A percentile compares a stretch with the other conserved stretches of the same genome.
Conservation (phyloP, 2,113 vertebrate species). For the Chaetodon auriga region DNA sequence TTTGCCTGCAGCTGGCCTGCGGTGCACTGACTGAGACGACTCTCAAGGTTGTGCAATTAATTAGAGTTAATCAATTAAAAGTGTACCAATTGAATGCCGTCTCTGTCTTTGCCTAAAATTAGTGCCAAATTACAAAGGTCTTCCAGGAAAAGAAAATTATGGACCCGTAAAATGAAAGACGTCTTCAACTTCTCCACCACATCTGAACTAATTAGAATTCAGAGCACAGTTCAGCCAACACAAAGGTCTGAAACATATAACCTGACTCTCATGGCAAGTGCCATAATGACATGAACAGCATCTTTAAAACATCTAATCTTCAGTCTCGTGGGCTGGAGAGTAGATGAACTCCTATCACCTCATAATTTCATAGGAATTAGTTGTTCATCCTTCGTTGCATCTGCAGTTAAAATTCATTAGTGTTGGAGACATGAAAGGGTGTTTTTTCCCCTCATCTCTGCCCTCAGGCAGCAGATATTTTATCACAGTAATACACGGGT, state of each 20-base stretch:
- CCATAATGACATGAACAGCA: not conserved
- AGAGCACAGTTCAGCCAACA: not conserved
- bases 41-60: not conserved
- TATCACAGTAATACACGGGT: not conserved
- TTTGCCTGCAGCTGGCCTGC: not conserved
- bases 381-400: conserved; percentile 17
- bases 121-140: not conserved
- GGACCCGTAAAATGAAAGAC: not conserved
- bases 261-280: not conserved
- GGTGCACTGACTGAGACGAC: not conserved
- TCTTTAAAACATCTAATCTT: not conserved
- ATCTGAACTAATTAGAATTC: not conserved
- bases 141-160: not conserved
- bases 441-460: conserved; percentile 4
- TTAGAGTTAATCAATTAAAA: not conserved
- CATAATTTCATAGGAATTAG: conserved; percentile 44
- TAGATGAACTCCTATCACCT: conserved; percentile 15
- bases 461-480: not conserved
- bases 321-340: not conserved
- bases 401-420: conserved; percentile 47
- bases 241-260: not conserved
- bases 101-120: not conserved
- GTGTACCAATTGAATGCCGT: not conserved
- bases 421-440: conserved; percentile 7
- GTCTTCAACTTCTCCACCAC: not conserved